A percentile compares a stretch with the other conserved stretches of the same genome.
These are phyloP conservation scores for Temnothorax rugatulus DNA, from an alignment of 2,888 invertebrate species.

Conservation along the genomic window DNA sequence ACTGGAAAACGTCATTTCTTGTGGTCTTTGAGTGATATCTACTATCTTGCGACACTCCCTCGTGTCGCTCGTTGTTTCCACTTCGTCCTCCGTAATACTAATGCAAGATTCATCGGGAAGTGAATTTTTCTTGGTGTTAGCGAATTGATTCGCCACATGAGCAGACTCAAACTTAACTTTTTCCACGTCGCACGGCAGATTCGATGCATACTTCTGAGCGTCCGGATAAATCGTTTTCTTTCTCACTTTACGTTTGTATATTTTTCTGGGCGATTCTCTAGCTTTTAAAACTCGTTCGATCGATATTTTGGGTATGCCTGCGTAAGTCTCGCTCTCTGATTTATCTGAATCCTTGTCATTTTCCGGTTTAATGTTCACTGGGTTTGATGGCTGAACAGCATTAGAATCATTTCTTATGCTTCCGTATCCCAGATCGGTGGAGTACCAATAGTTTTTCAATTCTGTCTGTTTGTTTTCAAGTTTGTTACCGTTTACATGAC, in stretches of 20 bases:
- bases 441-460: neutral
- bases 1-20: neutral
- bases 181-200: neutral
- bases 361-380: neutral
- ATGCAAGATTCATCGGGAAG: conserved; percentile 72
- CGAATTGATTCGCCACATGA: neutral
- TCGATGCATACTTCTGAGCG: neutral
- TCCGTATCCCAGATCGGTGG: neutral
- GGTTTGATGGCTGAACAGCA: neutral
- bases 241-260: conserved; percentile 49
- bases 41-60: neutral
- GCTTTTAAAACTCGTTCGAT: conserved; percentile 51
- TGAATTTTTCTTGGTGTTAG: neutral
- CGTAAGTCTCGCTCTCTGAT: conserved; percentile 74
- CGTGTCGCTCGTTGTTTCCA: neutral
- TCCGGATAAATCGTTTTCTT: conserved; percentile 10
- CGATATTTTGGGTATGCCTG: conserved; percentile 74
- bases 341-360: conserved; percentile 31
- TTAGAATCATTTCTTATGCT: conserved; percentile 14
- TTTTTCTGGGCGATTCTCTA: conserved; percentile 16
- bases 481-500: neutral
- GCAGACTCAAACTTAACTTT: neutral
- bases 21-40: neutral
- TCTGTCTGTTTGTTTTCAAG: neutral
- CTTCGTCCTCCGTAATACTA: conserved; percentile 75